Evolutionary conservation across 1,140 invertebrate species (phyloP).

Genomic region (Drosophila miranda): DNA sequence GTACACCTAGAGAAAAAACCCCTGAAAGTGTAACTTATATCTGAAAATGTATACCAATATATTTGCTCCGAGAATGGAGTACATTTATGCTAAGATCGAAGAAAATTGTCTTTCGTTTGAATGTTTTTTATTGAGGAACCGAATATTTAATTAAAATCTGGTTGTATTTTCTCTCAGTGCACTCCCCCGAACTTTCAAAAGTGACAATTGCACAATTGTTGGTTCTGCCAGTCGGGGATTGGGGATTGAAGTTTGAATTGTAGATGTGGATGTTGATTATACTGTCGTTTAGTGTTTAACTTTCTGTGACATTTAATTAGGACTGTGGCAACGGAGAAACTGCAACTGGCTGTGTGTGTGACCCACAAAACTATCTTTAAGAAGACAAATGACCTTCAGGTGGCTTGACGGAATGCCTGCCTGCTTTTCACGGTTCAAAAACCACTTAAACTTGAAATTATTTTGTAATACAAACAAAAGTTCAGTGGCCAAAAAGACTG

Average conservation of each 20-base stretch:
- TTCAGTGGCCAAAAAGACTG: conserved; percentile 49
- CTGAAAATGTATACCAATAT: too few relatives aligned
- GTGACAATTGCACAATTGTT: conserved; percentile 61
- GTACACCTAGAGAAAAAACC: too few relatives aligned
- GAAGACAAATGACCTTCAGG: conserved; percentile 66
- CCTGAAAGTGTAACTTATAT: too few relatives aligned
- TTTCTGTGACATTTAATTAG: conserved; percentile 63
- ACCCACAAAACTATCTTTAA: conserved; percentile 59
- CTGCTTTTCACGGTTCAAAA: conserved; percentile 55
- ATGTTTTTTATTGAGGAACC: too few relatives aligned
- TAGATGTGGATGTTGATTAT: background rate
- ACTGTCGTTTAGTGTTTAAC: conserved; percentile 21
- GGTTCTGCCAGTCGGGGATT: too few relatives aligned
- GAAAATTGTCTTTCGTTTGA: too few relatives aligned
- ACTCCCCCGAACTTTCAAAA: conserved; percentile 22
- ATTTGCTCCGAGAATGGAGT: too few relatives aligned
- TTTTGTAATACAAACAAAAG: conserved; percentile 55
- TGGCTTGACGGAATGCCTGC: conserved; percentile 7
- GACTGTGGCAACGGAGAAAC: conserved; percentile 9
- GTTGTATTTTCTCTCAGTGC: too few relatives aligned
- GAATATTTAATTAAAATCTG: too few relatives aligned
- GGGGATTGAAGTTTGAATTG: background rate
- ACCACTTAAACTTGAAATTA: conserved; percentile 60
- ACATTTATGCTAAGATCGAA: too few relatives aligned
- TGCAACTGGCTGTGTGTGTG: conserved; percentile 24